Evolutionary conservation across 2,888 invertebrate species (phyloP).

Genomic region (Ormyrus labotus): DNA sequence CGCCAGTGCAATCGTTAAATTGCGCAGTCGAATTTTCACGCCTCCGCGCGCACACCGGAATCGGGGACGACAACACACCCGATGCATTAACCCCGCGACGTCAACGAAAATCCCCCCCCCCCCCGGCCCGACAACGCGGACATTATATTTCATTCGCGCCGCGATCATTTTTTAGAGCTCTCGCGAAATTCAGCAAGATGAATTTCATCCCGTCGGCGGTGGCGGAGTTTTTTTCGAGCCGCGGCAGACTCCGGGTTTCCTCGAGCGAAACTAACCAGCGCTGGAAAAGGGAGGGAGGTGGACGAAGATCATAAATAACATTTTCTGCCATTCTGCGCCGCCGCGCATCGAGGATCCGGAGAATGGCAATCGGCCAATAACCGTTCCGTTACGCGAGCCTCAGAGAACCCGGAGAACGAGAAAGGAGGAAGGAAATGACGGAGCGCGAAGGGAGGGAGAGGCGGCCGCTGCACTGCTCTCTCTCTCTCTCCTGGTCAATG

Average conservation of each 20-base stretch:
- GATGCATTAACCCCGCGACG: too few relatives aligned
- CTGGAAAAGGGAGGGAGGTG: background rate
- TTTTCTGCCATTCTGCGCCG: conserved; percentile 23
- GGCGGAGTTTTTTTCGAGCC: background rate
- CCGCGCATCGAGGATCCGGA: conserved; percentile 16
- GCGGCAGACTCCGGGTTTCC: background rate
- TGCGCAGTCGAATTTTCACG: too few relatives aligned
- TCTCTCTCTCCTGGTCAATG: too few relatives aligned
- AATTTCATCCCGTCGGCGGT: conserved; percentile 11
- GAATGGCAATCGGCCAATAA: conserved; percentile 54
- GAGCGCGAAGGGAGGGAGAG: background rate
- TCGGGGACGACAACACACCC: too few relatives aligned
- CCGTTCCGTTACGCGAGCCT: conserved; percentile 19
- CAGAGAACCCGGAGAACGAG: background rate
- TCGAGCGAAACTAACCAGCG: conserved; percentile 25
- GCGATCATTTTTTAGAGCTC: background rate
- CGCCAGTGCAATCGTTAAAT: too few relatives aligned
- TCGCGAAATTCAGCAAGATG: conserved; percentile 15
- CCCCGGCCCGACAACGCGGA: background rate
- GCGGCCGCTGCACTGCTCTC: too few relatives aligned
- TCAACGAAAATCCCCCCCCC: too few relatives aligned
- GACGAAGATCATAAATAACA: conserved; percentile 45
- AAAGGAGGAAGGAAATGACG: background rate
- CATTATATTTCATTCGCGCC: background rate
- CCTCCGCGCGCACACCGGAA: too few relatives aligned